Percentiles rank a stretch among this genome's conserved stretches.
Evolutionary conservation across 2,888 invertebrate genomes (phyloP).

Genomic region (Dugesia japonica): DNA sequence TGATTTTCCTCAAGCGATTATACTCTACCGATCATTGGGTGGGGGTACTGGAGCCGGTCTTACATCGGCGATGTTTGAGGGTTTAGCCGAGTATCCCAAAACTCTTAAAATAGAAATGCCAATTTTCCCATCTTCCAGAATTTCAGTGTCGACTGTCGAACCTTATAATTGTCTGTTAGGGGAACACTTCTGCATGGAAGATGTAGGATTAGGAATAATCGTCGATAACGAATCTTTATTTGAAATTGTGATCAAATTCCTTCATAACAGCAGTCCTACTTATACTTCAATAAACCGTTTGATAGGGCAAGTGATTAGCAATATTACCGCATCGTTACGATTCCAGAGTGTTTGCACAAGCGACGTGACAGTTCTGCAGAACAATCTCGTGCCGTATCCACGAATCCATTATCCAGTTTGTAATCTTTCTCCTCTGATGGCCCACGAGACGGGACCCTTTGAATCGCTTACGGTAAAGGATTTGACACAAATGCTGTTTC

Average conservation of each 20-base stretch:
- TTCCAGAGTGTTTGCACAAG: conserved; percentile 50
- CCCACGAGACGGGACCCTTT: conserved; percentile 41
- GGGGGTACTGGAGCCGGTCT: background rate
- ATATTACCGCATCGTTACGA: conserved; percentile 47
- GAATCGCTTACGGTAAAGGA: conserved; percentile 41
- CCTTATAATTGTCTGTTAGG: conserved; percentile 76
- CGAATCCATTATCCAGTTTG: conserved; percentile 69
- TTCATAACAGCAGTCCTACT: conserved; percentile 67
- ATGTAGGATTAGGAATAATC: conserved; percentile 67
- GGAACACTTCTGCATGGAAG: conserved; percentile 77
- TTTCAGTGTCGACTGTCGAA: conserved; percentile 34
- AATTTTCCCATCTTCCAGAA: background rate
- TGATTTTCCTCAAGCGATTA: background rate
- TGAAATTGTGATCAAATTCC: conserved; percentile 56
- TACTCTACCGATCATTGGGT: background rate
- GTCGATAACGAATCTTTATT: conserved; percentile 44
- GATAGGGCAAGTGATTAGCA: conserved; percentile 64
- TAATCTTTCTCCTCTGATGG: conserved; percentile 55
- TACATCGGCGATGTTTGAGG: background rate
- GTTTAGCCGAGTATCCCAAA: background rate
- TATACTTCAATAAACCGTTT: conserved; percentile 76
- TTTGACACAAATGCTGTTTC: conserved; percentile 41
- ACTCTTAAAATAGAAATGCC: background rate
- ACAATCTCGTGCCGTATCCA: conserved; percentile 42
- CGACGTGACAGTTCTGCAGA: conserved; percentile 50